Conservation (phyloP, 1,140 invertebrate species). For the Pseudomyrmex cubaensis region DNA sequence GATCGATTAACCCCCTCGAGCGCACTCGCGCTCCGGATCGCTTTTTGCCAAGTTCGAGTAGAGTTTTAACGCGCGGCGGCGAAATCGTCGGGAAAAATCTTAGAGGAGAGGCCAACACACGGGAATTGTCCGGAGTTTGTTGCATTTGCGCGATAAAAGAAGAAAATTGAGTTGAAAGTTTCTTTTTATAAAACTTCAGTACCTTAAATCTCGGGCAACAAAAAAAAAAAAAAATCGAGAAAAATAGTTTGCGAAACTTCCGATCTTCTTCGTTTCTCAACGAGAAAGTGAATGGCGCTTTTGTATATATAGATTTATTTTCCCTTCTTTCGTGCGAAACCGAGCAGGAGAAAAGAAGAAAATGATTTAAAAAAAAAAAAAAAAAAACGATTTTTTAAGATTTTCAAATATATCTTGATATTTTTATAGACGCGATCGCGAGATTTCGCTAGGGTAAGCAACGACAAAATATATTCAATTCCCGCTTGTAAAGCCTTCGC, state of each 20-base stretch:
- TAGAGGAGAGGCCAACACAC: conserved; percentile 17
- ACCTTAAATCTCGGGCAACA: neutral
- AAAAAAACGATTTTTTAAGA: neutral
- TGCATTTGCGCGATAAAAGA: conserved; percentile 5
- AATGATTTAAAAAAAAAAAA: too few relatives aligned
- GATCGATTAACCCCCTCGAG: conserved; percentile 58
- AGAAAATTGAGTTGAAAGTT: neutral
- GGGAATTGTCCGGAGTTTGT: conserved; percentile 51
- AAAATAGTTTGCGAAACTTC: neutral
- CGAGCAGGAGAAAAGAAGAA: too few relatives aligned
- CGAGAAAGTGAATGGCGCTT: neutral
- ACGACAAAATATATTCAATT: neutral
- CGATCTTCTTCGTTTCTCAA: neutral
- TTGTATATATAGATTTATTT: neutral
- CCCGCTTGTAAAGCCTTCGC: neutral
- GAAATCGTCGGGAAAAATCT: conserved; percentile 35
- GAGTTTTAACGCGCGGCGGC: conserved; percentile 44
- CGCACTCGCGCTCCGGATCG: conserved; percentile 35
- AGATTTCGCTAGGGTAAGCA: neutral
- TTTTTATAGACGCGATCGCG: too few relatives aligned
- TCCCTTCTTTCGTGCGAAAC: neutral
- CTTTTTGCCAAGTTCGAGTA: conserved; percentile 40
- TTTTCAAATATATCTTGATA: neutral
- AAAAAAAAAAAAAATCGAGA: neutral
- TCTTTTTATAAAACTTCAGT: neutral